Evolutionary conservation across 1,140 invertebrate genomes (phyloP).

Genomic region (Druon quercuslanigerum): DNA sequence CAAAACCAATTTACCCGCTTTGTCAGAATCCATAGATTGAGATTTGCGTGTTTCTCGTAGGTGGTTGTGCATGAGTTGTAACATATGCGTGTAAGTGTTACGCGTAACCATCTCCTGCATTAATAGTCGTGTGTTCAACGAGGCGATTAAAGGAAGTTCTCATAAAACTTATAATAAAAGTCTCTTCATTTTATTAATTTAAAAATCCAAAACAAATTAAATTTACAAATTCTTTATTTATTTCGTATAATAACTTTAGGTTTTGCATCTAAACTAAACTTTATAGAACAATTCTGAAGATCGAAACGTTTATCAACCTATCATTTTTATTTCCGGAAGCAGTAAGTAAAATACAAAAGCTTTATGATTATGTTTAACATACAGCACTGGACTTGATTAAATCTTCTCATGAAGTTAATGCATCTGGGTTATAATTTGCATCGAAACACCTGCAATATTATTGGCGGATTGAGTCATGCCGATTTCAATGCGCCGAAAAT

Average conservation of each 20-base stretch:
- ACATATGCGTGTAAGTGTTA: neutral
- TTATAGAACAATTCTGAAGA: too few relatives aligned
- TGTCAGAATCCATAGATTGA: slow-evolving; percentile 23
- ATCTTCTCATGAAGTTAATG: too few relatives aligned
- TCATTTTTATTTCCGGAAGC: too few relatives aligned
- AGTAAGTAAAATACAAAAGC: too few relatives aligned
- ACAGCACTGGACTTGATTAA: too few relatives aligned
- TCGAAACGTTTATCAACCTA: too few relatives aligned
- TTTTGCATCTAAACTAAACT: too few relatives aligned
- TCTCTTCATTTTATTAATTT: neutral
- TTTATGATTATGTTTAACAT: too few relatives aligned
- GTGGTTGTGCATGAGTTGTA: neutral
- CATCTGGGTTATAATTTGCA: too few relatives aligned
- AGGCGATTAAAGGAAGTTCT: neutral
- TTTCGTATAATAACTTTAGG: neutral
- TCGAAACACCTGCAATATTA: neutral
- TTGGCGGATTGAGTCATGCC: slow-evolving; percentile 14
- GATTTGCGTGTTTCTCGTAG: slow-evolving; percentile 14
- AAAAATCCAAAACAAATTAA: neutral
- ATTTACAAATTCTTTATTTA: neutral
- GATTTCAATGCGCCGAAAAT: slow-evolving; percentile 19
- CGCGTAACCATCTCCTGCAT: slow-evolving; percentile 1
- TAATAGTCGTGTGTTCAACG: neutral
- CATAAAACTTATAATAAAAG: slow-evolving; percentile 1
- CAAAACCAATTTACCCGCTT: slow-evolving; percentile 29